These are phyloP conservation scores for Hemibagrus wyckioides DNA, from an alignment of 2,113 vertebrate species.

Conservation along the genomic window DNA sequence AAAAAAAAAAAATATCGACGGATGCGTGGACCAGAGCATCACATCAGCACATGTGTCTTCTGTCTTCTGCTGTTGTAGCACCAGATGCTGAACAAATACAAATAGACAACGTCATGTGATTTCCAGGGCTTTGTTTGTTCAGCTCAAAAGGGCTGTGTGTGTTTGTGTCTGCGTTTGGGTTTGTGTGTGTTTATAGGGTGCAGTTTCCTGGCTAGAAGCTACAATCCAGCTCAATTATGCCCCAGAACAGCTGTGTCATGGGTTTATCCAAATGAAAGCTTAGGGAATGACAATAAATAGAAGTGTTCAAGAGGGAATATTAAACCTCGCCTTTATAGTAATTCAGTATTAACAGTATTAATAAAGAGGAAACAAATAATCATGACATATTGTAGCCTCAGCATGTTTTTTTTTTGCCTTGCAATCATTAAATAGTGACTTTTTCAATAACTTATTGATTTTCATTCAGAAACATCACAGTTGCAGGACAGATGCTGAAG, in stretches of 20 bases:
- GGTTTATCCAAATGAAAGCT: neutral
- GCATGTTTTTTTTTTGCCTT: neutral
- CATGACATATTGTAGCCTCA: neutral
- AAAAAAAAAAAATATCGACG: neutral
- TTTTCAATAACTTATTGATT: neutral
- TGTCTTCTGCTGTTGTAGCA: neutral
- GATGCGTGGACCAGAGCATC: neutral
- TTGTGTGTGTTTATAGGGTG: neutral
- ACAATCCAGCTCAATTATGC: conserved; percentile 1
- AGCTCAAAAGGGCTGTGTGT: neutral
- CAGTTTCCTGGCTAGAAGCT: conserved; percentile 11
- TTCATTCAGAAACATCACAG: neutral
- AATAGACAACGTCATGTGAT: neutral
- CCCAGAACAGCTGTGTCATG: neutral
- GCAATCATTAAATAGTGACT: neutral
- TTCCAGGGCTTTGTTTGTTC: neutral
- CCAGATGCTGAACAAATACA: neutral
- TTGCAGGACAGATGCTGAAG: neutral
- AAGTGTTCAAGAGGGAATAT: neutral
- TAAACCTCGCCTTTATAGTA: neutral
- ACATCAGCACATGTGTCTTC: neutral
- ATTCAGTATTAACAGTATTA: neutral
- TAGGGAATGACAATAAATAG: neutral
- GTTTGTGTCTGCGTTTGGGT: neutral
- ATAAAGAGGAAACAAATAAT: neutral